Conservation (phyloP, 2,797 vertebrate species). For the Sebastes variabilis region DNA sequence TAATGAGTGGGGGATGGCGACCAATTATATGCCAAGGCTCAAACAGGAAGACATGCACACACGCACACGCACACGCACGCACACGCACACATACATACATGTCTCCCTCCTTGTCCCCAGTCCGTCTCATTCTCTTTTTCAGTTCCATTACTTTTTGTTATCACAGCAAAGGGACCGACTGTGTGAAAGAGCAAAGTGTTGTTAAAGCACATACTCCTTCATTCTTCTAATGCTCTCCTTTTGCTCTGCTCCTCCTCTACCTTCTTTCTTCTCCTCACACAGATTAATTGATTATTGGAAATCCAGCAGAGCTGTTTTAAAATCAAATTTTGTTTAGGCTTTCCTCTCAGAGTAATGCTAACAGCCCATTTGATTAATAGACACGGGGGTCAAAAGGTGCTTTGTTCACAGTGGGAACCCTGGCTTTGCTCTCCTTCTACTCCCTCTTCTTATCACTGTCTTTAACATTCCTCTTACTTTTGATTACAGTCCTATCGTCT, state of each 20-base stretch:
- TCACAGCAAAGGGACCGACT: not conserved
- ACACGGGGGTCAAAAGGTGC: not conserved
- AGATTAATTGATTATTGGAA: slow-evolving; percentile 43
- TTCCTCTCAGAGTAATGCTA: slow-evolving; percentile 33
- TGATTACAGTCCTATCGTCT: not conserved
- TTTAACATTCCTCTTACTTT: not conserved
- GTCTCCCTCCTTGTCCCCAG: not conserved
- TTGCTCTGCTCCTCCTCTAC: not conserved
- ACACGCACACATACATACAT: not conserved
- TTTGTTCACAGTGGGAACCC: not conserved
- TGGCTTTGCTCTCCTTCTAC: not conserved
- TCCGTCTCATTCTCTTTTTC: not conserved
- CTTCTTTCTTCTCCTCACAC: not conserved
- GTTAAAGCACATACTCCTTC: not conserved
- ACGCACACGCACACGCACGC: not conserved
- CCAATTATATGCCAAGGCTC: slow-evolving; percentile 40
- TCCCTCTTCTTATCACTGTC: not conserved
- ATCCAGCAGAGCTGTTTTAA: slow-evolving; percentile 39
- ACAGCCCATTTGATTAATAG: slow-evolving; percentile 18
- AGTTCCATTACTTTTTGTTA: not conserved
- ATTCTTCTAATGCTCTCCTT: not conserved
- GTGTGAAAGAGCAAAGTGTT: not conserved
- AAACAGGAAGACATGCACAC: not conserved
- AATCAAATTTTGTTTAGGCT: slow-evolving; percentile 37
- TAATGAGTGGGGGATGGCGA: slow-evolving; percentile 52